Conservation (phyloP, 2,113 vertebrate species). For the Antechinus stuartii region DNA sequence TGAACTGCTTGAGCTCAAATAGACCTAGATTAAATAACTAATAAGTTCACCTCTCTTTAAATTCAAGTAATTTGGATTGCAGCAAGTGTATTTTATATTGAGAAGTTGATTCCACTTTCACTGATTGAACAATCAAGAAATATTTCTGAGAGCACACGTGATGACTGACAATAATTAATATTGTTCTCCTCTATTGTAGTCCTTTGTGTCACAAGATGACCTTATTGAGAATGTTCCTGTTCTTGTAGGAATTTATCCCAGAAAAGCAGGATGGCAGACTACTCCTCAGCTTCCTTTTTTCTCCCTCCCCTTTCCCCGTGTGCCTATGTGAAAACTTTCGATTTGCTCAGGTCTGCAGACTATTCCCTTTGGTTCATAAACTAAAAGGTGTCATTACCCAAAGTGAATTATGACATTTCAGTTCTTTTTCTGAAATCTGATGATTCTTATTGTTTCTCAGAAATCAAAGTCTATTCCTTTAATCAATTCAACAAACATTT, state of each 20-base stretch:
- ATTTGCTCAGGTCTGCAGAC: conserved; percentile 47
- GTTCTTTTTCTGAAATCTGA: not conserved
- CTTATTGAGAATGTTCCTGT: conserved; percentile 72
- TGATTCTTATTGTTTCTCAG: conserved; percentile 2
- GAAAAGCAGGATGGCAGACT: conserved; percentile 55
- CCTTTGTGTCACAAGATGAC: conserved; percentile 76
- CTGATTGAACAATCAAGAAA: conserved; percentile 81
- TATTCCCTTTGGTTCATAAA: conserved; percentile 47
- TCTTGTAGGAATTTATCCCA: conserved; percentile 72
- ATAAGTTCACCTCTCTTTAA: conserved; percentile 82
- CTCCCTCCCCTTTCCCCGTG: conserved; percentile 39
- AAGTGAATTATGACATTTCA: conserved; percentile 47
- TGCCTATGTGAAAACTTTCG: conserved; percentile 52
- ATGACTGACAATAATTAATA: conserved; percentile 79
- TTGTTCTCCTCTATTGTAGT: conserved; percentile 68
- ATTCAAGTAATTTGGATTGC: conserved; percentile 74
- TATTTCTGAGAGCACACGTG: conserved; percentile 64
- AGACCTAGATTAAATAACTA: conserved; percentile 83
- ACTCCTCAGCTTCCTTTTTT: not conserved
- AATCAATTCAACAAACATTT: not conserved
- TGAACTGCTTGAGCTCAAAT: conserved; percentile 83
- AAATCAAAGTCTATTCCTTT: not conserved
- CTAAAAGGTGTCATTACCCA: conserved; percentile 45
- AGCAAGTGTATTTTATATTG: conserved; percentile 77
- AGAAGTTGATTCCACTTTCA: conserved; percentile 83